phyloP scores from a whole-genome alignment of 2,113 vertebrate genomes.

The Azemiops feae region DNA sequence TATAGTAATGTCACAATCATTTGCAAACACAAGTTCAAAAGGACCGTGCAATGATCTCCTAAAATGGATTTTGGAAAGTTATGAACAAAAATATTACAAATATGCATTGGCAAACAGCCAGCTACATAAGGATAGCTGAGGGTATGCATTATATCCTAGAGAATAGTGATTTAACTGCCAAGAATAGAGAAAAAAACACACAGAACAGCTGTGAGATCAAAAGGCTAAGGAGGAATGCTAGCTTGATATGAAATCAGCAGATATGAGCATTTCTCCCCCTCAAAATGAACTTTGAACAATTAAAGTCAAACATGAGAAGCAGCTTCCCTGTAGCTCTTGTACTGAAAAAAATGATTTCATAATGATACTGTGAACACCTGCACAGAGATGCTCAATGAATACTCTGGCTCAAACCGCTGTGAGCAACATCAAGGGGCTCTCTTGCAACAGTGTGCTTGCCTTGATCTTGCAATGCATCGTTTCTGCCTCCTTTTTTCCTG shows the following conservation, averaged over 20 bases:
- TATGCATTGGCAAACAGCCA: neutral
- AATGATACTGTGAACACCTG: neutral
- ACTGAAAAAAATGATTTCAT: neutral
- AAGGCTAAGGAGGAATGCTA: neutral
- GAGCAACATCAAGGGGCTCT: neutral
- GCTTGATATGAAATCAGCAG: neutral
- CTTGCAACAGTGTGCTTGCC: neutral
- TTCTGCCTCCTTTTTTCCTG: neutral
- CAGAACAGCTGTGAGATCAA: neutral
- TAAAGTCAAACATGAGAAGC: neutral
- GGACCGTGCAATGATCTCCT: neutral
- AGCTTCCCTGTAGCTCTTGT: neutral
- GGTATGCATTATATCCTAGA: neutral
- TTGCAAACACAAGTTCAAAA: constrained; percentile 4
- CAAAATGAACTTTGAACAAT: neutral
- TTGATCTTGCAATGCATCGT: neutral
- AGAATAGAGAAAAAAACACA: neutral
- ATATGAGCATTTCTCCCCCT: neutral
- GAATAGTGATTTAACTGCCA: neutral
- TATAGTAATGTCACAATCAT: neutral
- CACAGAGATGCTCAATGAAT: neutral
- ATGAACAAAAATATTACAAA: constrained; percentile 3
- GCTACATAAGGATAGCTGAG: neutral
- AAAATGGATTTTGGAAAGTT: constrained; percentile 3
- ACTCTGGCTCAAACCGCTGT: neutral